Percentiles rank a stretch among this genome's conserved stretches.
These are phyloP conservation scores for Amiota communis DNA, from an alignment of 2,888 invertebrate species.

Conservation along the genomic window DNA sequence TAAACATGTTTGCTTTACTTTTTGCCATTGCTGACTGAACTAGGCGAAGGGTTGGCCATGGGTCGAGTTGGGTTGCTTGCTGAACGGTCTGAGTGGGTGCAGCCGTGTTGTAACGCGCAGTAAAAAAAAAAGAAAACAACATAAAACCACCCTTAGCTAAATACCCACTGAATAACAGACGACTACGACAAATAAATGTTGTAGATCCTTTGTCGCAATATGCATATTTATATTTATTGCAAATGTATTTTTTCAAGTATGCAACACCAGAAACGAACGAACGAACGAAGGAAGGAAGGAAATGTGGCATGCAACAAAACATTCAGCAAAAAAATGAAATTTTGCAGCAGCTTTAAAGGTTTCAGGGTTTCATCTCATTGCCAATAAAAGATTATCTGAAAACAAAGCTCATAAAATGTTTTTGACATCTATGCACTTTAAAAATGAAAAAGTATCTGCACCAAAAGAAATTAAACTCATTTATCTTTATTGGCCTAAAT, in stretches of 20 bases:
- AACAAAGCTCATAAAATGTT: neutral
- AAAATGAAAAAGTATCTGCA: neutral
- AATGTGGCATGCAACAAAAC: neutral
- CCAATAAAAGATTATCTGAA: neutral
- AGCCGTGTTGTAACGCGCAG: conserved; percentile 44
- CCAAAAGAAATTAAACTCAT: neutral
- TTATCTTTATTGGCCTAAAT: conserved; percentile 11
- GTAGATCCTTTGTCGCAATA: conserved; percentile 8
- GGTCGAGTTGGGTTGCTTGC: conserved; percentile 29
- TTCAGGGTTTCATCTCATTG: neutral
- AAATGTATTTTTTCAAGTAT: conserved; percentile 16
- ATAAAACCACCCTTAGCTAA: conserved; percentile 14
- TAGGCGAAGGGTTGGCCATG: conserved; percentile 12
- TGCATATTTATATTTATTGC: conserved; percentile 15
- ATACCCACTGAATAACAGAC: neutral
- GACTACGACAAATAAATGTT: neutral
- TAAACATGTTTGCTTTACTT: conserved; percentile 42
- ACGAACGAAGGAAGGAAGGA: neutral
- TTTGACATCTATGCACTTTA: neutral
- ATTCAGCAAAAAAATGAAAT: too few relatives aligned
- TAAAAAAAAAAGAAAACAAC: conserved; percentile 47
- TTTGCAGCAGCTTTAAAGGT: neutral
- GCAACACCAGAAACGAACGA: neutral
- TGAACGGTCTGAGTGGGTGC: conserved; percentile 49
- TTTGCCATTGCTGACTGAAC: neutral